Evolutionary conservation across 2,113 vertebrate genomes (phyloP), one percentile per base, ranked within the genome.

Genomic region (Ginglymostoma cirratum): DNA sequence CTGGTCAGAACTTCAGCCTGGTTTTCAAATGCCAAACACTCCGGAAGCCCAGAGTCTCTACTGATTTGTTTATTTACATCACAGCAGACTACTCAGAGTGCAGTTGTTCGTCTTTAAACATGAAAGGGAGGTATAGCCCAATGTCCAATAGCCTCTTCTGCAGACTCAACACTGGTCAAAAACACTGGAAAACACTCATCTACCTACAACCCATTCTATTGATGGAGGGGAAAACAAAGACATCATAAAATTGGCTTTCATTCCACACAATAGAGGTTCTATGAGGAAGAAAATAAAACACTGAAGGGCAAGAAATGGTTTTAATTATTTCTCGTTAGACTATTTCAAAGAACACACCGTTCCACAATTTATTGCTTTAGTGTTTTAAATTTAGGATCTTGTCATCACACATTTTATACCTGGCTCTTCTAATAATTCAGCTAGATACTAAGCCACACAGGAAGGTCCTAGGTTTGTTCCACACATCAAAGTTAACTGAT

Each of bases 1-100:
- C 67, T 95, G 93, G 66, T 27, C 42, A 45, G 67, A 95, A 48
- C 93, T 95, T 42, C 67, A 95, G 93, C 93, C 67, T 55, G 66
- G 67, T 42, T 69, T 95, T 72, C 93, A 95, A 95, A 95, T 72
- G 42, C 66, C 93, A 95, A 95, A 95, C 23, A 95, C 48, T 95
- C 42, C 12, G 23, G 66, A 48, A 95, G 38, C 93, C 92, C 67
- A 30, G 5, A 70, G 27, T 45, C 42, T 48, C 24, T n/a, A 95
- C 66, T 52, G 42, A 95, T 69, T 95, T 72, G 42, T 95, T 72
- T 70, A 38, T 27, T 72, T 30, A 95, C 14, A 72, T 48, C 48
- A 72, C 42, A 70, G 38, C 93, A 48, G 65, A 27, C 66, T 72
- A 70, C 42, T 48, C 38, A 27, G 93, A 72, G 38, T 48, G n/a